A percentile compares a stretch with the other conserved stretches of the same genome.
Evolutionary conservation across 2,888 invertebrate genomes (phyloP).

Genomic region (Parapristionchus giblindavisi): DNA sequence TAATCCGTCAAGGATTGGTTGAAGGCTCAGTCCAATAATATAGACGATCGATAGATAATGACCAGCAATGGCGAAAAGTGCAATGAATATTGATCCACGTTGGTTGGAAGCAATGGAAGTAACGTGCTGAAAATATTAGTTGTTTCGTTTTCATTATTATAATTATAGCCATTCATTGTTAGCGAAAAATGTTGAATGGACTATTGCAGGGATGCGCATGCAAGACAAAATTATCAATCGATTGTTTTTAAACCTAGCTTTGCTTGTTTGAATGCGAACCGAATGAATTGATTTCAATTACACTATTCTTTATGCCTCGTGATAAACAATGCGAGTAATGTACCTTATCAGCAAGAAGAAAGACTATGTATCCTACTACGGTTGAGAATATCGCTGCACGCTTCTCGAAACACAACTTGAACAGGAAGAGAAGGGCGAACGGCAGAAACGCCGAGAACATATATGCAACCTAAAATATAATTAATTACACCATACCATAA

Average conservation of each 20-base stretch:
- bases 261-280: too few relatives aligned
- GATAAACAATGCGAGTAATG: not conserved
- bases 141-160: not conserved
- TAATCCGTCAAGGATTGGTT: not conserved
- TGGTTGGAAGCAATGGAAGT: not conserved
- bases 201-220: too few relatives aligned
- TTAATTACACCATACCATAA: too few relatives aligned
- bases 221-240: too few relatives aligned
- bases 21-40: constrained; percentile 2
- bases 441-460: constrained; percentile 41
- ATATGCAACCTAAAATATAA: constrained; percentile 19
- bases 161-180: not conserved
- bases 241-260: too few relatives aligned
- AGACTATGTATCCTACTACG: constrained; percentile 31
- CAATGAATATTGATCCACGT: constrained; percentile 7
- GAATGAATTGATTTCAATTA: too few relatives aligned
- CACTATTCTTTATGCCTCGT: too few relatives aligned
- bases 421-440: constrained; percentile 39
- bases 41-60: constrained; percentile 20
- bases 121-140: constrained; percentile 3
- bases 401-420: constrained; percentile 40
- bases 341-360: constrained; percentile 34
- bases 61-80: constrained; percentile 12
- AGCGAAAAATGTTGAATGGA: not conserved
- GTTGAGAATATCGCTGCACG: constrained; percentile 23